These are phyloP conservation scores for Melanaphis sacchari DNA, from an alignment of 1,140 invertebrate genomes.

Conservation along the genomic window DNA sequence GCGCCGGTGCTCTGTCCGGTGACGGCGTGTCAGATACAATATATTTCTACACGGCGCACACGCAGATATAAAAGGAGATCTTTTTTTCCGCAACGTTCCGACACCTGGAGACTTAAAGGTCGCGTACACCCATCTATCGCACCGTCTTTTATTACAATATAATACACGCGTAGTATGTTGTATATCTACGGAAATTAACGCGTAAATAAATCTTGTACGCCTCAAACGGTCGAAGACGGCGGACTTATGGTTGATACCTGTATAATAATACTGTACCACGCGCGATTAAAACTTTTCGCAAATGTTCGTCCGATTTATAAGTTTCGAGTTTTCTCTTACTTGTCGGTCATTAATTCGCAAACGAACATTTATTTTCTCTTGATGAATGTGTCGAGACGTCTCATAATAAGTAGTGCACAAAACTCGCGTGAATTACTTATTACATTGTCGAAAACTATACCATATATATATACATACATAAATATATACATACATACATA, in stretches of 20 bases:
- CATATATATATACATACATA: background rate
- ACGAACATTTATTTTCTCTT: background rate
- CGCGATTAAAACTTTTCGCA: background rate
- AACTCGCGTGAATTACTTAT: background rate
- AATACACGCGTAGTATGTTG: background rate
- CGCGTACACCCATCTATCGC: background rate
- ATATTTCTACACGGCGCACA: constrained; percentile 16
- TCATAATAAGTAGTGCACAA: background rate
- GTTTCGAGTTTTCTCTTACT: background rate
- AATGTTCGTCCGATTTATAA: background rate
- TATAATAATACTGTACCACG: background rate
- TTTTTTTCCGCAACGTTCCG: background rate
- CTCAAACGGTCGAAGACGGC: background rate
- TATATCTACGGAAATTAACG: background rate
- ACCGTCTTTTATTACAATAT: background rate
- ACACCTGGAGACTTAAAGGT: constrained; percentile 23
- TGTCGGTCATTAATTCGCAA: background rate
- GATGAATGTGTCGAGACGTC: background rate
- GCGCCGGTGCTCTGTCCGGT: background rate
- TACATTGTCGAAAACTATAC: background rate
- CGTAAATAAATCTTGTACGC: background rate
- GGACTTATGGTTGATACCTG: background rate
- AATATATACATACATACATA: too few species aligned
- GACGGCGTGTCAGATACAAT: constrained; percentile 41
- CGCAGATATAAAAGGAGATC: constrained; percentile 28